Percentiles rank a stretch among this genome's conserved stretches.
phyloP scores from a whole-genome alignment of 1,140 invertebrate genomes.

The Hyles euphorbiae region DNA sequence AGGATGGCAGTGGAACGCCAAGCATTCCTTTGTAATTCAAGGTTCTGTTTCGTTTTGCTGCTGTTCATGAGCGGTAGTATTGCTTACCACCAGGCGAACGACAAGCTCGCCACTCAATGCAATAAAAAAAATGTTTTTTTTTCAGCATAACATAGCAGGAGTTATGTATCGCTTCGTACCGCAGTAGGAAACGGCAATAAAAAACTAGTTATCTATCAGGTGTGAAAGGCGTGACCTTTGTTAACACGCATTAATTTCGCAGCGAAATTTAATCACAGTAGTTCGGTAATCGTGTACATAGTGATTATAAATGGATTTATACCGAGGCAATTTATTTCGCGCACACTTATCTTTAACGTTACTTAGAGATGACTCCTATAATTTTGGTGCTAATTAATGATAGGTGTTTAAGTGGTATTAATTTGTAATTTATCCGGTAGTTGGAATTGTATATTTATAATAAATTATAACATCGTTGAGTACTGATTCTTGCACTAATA shows the following conservation, averaged over 20 bases:
- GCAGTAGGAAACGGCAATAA: conserved; percentile 14
- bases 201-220: conserved; percentile 32
- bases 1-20: too few relatives aligned
- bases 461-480: too few relatives aligned
- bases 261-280: conserved; percentile 23
- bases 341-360: background rate
- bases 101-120: too few relatives aligned
- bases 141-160: background rate
- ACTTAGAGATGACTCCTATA: conserved; percentile 8
- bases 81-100: too few relatives aligned
- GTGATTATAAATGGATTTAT: background rate
- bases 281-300: too few relatives aligned
- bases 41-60: too few relatives aligned
- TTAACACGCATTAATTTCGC: conserved; percentile 29
- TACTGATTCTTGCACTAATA: too few relatives aligned
- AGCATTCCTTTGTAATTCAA: too few relatives aligned
- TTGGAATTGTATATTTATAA: too few relatives aligned
- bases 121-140: background rate
- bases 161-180: background rate
- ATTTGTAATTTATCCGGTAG: too few relatives aligned
- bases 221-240: conserved; percentile 41
- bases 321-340: background rate
- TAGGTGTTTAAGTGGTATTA: too few relatives aligned
- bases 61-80: too few relatives aligned
- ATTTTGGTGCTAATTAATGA: conserved; percentile 7